Conservation (phyloP, 2,888 invertebrate species). For the Drosophila quinaria region DNA sequence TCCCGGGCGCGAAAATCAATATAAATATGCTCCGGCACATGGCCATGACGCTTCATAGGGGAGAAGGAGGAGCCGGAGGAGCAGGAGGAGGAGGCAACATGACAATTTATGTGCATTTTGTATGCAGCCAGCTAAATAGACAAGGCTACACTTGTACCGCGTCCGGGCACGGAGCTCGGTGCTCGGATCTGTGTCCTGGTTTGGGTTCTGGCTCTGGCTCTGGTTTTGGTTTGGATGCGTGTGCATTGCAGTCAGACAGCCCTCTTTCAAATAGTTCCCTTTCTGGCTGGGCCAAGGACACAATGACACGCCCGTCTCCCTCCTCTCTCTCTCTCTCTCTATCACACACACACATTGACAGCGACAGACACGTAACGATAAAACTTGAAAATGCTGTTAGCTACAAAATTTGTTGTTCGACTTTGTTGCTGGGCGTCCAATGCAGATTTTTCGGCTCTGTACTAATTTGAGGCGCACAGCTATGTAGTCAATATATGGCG, state of each 20-base stretch:
- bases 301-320: constrained; percentile 30
- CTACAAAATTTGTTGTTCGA: constrained; percentile 79
- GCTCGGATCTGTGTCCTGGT: constrained; percentile 4
- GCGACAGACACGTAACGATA: constrained; percentile 64
- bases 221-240: constrained; percentile 31
- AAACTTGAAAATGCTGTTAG: constrained; percentile 82
- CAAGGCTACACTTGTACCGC: constrained; percentile 57
- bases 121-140: constrained; percentile 81
- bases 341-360: constrained; percentile 14
- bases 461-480: constrained; percentile 70
- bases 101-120: constrained; percentile 81
- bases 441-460: constrained; percentile 60
- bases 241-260: constrained; percentile 26
- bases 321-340: constrained; percentile 18
- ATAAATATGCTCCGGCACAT: constrained; percentile 76
- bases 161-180: not conserved
- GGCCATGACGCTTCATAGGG: constrained; percentile 43
- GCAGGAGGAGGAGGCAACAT: constrained; percentile 50
- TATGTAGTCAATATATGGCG: constrained; percentile 60
- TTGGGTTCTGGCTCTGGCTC: not conserved
- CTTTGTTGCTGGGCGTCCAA: constrained; percentile 59
- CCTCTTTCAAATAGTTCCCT: constrained; percentile 27
- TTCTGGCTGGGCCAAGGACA: constrained; percentile 76
- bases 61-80: no score
- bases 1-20: constrained; percentile 75